Conservation (phyloP, 2,888 invertebrate species). For the Sesamia inferens region DNA sequence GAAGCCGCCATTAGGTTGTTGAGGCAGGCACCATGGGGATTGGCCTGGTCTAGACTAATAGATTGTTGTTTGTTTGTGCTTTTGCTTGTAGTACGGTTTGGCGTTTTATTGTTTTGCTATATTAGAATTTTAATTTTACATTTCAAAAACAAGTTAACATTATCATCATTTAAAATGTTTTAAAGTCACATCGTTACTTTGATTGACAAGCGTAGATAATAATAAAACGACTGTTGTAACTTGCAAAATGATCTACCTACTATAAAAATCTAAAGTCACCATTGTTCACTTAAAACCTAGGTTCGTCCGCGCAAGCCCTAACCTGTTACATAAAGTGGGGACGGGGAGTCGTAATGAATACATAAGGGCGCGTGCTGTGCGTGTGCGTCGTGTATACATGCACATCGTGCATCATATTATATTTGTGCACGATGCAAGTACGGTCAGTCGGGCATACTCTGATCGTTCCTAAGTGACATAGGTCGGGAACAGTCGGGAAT, state of each 20-base stretch:
- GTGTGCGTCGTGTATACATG: constrained; percentile 67
- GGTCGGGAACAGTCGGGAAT: constrained; percentile 72
- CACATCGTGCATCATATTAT: constrained; percentile 52
- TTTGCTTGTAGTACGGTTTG: constrained; percentile 1
- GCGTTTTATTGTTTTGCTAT: constrained; percentile 1
- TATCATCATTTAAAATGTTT: neutral
- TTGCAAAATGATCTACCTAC: constrained; percentile 7
- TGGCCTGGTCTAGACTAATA: constrained; percentile 42
- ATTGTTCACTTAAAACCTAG: constrained; percentile 49
- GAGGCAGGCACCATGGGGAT: constrained; percentile 49
- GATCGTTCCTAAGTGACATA: constrained; percentile 74
- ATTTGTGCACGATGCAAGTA: constrained; percentile 65
- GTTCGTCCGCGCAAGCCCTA: constrained; percentile 72
- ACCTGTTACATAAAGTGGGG: constrained; percentile 72
- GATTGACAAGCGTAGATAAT: neutral
- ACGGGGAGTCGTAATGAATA: constrained; percentile 71
- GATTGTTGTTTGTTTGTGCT: neutral
- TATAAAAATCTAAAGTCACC: constrained; percentile 35
- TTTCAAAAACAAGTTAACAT: neutral
- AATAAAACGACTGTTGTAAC: constrained; percentile 1
- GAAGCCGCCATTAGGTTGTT: constrained; percentile 49
- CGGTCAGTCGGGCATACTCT: constrained; percentile 79
- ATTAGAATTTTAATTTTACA: neutral
- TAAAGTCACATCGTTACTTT: neutral
- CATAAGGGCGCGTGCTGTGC: constrained; percentile 73